These are phyloP conservation scores for Monopis laevigella DNA, from an alignment of 2,888 invertebrate species.

Conservation along the genomic window DNA sequence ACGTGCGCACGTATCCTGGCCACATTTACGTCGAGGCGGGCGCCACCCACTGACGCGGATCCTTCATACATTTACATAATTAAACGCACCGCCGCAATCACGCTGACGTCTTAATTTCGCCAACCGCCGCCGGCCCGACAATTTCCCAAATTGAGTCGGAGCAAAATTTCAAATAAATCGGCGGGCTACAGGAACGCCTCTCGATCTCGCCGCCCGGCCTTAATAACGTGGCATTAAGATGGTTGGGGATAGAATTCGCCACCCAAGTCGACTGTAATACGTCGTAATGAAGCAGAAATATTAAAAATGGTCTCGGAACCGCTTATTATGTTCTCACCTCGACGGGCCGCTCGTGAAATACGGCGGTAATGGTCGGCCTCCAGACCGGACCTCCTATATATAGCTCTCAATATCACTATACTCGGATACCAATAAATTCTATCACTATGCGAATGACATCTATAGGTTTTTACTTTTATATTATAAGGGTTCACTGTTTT, in stretches of 20 bases:
- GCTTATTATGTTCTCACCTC: constrained; percentile 68
- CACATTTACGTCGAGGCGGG: constrained; percentile 27
- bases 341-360: constrained; percentile 57
- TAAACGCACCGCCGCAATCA: constrained; percentile 60
- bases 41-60: constrained; percentile 49
- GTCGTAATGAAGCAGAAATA: constrained; percentile 65
- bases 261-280: constrained; percentile 66
- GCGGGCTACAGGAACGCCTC: constrained; percentile 38
- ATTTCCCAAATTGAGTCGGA: constrained; percentile 66
- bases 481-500: no score
- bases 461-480: no score
- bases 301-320: constrained; percentile 61
- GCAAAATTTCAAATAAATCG: constrained; percentile 67
- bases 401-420: neutral
- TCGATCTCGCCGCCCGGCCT: constrained; percentile 40
- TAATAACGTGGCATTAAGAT: constrained; percentile 61
- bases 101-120: constrained; percentile 66
- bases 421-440: neutral
- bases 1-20: constrained; percentile 51
- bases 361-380: constrained; percentile 54
- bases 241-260: constrained; percentile 66
- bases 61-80: constrained; percentile 65
- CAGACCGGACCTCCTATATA: constrained; percentile 3
- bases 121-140: constrained; percentile 57
- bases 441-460: no score